These are phyloP conservation scores for Tetranychus piercei DNA, from an alignment of 2,888 invertebrate species.

Conservation along the genomic window DNA sequence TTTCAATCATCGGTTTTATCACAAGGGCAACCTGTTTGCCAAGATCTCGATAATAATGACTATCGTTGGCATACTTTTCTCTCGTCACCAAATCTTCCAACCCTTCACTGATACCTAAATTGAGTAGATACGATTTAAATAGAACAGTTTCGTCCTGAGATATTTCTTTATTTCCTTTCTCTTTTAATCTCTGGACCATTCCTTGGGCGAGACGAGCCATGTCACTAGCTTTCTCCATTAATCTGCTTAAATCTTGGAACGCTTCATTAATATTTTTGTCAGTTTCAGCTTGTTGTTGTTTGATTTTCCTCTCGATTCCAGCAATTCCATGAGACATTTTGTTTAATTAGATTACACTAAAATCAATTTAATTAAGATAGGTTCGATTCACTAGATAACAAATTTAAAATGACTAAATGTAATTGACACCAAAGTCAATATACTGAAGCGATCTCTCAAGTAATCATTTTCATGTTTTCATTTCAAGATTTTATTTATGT, in stretches of 20 bases:
- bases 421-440: too few relatives aligned
- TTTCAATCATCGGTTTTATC: constrained; percentile 65
- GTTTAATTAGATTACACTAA: too few relatives aligned
- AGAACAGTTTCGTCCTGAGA: constrained; percentile 85
- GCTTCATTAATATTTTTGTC: constrained; percentile 78
- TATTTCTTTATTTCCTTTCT: constrained; percentile 70
- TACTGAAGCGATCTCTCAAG: too few relatives aligned
- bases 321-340: constrained; percentile 49
- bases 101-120: constrained; percentile 64
- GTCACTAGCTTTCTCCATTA: constrained; percentile 85
- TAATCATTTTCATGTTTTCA: too few relatives aligned
- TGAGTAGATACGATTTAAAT: constrained; percentile 87
- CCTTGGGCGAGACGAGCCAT: constrained; percentile 83
- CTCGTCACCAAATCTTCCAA: constrained; percentile 16
- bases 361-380: too few relatives aligned
- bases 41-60: constrained; percentile 43
- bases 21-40: constrained; percentile 68
- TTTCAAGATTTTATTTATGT: too few relatives aligned
- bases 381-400: too few relatives aligned
- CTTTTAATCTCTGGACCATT: constrained; percentile 79
- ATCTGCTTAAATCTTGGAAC: constrained; percentile 78
- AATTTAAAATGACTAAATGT: too few relatives aligned
- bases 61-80: constrained; percentile 17
- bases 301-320: constrained; percentile 80
- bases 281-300: constrained; percentile 72